Evolutionary conservation across 1,140 invertebrate genomes (phyloP), one percentile per base, ranked within the genome.

Genomic region (Cherax destructor): DNA sequence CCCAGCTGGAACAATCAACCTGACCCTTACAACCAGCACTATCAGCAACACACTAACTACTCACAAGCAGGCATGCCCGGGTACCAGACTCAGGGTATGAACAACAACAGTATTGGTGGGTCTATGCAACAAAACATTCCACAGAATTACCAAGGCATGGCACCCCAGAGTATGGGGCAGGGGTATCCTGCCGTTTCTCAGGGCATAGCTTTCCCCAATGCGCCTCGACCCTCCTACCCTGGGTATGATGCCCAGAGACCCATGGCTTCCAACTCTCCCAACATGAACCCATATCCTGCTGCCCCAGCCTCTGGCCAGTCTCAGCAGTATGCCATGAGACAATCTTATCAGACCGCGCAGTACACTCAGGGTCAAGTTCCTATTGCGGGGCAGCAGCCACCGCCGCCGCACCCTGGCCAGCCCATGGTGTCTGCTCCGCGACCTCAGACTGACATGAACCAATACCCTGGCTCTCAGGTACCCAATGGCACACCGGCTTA

Each of bases 321-420:
- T 69, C 91, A 92, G 81, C 91, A 92, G 81, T 92, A 92, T 72
- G 47, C 80, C 50, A 84, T 92, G 86, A 84, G 86, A 59, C 91
- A 88, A 74, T 69, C 83, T 24, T 81, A 74, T 56, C 91, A 92
- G 81, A 59, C 85, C 30, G 86, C 56, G 47, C 91, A 88, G 81
- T 92, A 92, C 80, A 86, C 92, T 88, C 87, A 92, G 86, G 89
- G 86, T 78, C 92, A 92, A 92, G 92, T 93, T 91, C 86, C 88
- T 86, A 88, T 92, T 49, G 88, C 76, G 69, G 80, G 74, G 65
- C 90, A 90, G 56, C 81, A 79, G 80, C 76, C 77, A 61, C 88
- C 86, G 78, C 90, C 79, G 84, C 85, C 69, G 47, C 83, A 83
- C 65, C 52, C 56, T 61, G 72, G 81, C 77, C 81, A 83, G 52